Percentiles rank a stretch among this genome's conserved stretches.
Evolutionary conservation across 2,797 vertebrate genomes (phyloP).

Genomic region (Pelobates cultripes): DNA sequence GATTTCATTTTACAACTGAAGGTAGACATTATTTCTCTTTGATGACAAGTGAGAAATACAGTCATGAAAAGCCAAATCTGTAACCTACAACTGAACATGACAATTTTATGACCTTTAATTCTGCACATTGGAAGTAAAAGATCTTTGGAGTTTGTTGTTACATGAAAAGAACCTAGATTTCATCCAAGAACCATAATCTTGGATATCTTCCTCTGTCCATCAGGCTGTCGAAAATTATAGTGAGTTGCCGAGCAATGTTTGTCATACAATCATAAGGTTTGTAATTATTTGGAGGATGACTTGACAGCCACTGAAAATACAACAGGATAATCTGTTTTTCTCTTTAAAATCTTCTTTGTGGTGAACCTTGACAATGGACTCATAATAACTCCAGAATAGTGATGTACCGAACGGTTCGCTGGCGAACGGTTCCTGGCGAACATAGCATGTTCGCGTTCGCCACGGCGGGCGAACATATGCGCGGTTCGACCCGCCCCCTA

Average conservation of each 20-base stretch:
- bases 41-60: conserved; percentile 10
- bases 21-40: conserved; percentile 13
- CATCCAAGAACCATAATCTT: neutral
- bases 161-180: neutral
- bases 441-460: too few relatives aligned
- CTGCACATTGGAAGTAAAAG: conserved; percentile 18
- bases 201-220: neutral
- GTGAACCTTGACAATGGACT: neutral
- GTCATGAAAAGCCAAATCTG: conserved; percentile 5
- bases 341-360: neutral
- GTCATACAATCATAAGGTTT: conserved; percentile 34
- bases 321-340: neutral
- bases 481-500: too few relatives aligned
- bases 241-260: neutral
- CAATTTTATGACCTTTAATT: conserved; percentile 46
- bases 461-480: too few relatives aligned
- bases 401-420: too few relatives aligned
- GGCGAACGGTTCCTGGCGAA: too few relatives aligned
- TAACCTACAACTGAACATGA: conserved; percentile 4
- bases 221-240: neutral
- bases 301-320: conserved; percentile 2
- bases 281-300: conserved; percentile 8
- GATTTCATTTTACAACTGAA: conserved; percentile 10
- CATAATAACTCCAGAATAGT: too few relatives aligned
- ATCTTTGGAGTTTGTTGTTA: conserved; percentile 1